phyloP scores from a whole-genome alignment of 2,888 invertebrate genomes.

The Carpatolechia fugitivella region DNA sequence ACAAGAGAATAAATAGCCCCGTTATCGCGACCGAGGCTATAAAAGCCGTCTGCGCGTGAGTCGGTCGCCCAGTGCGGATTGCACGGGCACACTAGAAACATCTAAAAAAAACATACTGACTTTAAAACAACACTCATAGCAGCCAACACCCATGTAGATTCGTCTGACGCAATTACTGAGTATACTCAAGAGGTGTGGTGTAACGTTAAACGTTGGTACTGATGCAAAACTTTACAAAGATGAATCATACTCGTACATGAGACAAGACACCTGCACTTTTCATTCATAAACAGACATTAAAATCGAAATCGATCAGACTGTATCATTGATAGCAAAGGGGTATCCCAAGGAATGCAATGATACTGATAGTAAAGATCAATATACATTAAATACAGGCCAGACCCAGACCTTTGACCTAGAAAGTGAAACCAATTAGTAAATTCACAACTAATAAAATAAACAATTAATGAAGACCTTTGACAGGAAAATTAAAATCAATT shows the following conservation, averaged over 20 bases:
- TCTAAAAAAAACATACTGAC: slow-evolving; percentile 19
- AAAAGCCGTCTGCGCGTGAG: slow-evolving; percentile 36
- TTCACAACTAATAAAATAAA: neutral
- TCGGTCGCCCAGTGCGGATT: slow-evolving; percentile 69
- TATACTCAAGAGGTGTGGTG: slow-evolving; percentile 2
- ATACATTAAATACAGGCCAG: neutral
- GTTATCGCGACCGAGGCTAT: slow-evolving; percentile 47
- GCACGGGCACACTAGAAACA: slow-evolving; percentile 66
- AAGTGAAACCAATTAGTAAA: neutral
- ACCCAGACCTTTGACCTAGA: slow-evolving; percentile 1
- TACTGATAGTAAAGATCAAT: slow-evolving; percentile 20
- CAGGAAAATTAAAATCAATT: neutral
- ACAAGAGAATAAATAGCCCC: slow-evolving; percentile 22
- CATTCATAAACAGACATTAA: neutral
- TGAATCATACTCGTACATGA: no score
- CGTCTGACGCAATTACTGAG: neutral
- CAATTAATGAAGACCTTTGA: neutral
- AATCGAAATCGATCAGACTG: neutral
- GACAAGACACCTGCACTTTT: neutral
- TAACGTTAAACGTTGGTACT: slow-evolving; percentile 10
- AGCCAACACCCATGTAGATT: neutral
- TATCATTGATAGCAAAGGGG: slow-evolving; percentile 18
- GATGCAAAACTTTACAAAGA: neutral
- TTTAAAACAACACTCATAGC: neutral
- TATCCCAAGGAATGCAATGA: slow-evolving; percentile 27